Conservation (phyloP, 2,113 vertebrate species). For the Parus major region DNA sequence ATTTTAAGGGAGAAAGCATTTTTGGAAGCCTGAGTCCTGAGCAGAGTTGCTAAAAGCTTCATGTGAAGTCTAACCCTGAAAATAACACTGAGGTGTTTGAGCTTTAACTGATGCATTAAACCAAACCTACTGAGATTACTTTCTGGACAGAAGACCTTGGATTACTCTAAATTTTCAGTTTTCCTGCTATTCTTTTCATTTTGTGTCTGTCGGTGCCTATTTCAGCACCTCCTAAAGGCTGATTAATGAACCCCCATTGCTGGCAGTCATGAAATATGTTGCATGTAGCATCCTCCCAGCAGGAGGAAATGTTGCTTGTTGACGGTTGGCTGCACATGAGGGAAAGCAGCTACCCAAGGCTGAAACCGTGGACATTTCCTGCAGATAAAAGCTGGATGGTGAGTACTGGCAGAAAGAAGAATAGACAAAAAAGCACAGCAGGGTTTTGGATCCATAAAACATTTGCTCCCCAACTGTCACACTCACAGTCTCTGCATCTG, state of each 20-base stretch:
- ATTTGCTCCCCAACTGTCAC: constrained; percentile 67
- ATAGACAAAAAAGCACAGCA: constrained; percentile 65
- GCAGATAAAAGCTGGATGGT: constrained; percentile 11
- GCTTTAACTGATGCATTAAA: neutral
- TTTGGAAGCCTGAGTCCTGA: neutral
- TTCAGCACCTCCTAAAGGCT: constrained; percentile 47
- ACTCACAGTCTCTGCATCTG: constrained; percentile 68
- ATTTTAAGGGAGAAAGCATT: neutral
- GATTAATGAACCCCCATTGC: constrained; percentile 4
- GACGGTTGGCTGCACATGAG: neutral
- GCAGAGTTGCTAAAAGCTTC: neutral
- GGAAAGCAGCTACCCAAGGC: neutral
- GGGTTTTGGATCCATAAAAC: constrained; percentile 64
- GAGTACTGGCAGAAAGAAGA: constrained; percentile 5
- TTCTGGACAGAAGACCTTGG: neutral
- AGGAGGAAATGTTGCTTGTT: constrained; percentile 9
- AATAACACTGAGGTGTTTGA: neutral
- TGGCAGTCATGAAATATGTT: constrained; percentile 22
- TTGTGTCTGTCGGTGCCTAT: neutral
- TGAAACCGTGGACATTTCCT: neutral
- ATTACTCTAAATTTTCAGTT: neutral
- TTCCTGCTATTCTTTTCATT: neutral
- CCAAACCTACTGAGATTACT: neutral
- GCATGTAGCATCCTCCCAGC: neutral
- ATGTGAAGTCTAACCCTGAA: neutral